A percentile compares a stretch with the other conserved stretches of the same genome.
phyloP scores from a whole-genome alignment of 1,140 invertebrate species.

The Potamilus streckersoni region DNA sequence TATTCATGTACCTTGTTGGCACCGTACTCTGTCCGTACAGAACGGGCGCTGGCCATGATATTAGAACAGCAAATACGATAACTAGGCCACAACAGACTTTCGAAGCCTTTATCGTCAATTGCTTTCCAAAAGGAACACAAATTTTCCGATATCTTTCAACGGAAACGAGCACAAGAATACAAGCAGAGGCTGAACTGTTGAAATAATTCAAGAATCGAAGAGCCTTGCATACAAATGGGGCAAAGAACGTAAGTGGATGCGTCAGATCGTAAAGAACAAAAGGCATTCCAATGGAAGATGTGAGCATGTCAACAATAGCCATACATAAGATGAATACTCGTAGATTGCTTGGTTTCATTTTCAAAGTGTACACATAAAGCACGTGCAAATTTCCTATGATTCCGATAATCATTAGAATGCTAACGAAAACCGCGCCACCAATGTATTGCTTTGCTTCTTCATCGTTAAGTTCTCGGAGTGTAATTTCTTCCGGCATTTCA shows the following conservation, averaged over 20 bases:
- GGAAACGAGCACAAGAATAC: background rate
- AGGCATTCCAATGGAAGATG: constrained; percentile 2
- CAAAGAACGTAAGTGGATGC: background rate
- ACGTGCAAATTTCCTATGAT: constrained; percentile 11
- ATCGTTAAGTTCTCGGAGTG: constrained; percentile 9
- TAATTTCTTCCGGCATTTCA: no score
- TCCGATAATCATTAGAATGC: constrained; percentile 1
- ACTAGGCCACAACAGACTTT: background rate
- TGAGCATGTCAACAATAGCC: background rate
- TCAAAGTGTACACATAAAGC: constrained; percentile 3
- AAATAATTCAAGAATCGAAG: background rate
- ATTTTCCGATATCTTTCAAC: constrained; percentile 1
- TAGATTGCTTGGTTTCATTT: constrained; percentile 3
- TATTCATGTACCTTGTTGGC: background rate
- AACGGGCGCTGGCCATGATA: background rate
- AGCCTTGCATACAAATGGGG: background rate
- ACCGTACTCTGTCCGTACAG: background rate
- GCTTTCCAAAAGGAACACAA: background rate
- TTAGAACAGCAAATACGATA: background rate
- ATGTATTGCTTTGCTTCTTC: constrained; percentile 6
- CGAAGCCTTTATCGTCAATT: background rate
- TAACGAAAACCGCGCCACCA: constrained; percentile 23
- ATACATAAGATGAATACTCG: background rate
- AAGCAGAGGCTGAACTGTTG: background rate
- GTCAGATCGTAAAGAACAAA: background rate